Base-by-base conservation (phyloP, 92 coral and sea anemone species). In the Diadumene lineata region DNA sequence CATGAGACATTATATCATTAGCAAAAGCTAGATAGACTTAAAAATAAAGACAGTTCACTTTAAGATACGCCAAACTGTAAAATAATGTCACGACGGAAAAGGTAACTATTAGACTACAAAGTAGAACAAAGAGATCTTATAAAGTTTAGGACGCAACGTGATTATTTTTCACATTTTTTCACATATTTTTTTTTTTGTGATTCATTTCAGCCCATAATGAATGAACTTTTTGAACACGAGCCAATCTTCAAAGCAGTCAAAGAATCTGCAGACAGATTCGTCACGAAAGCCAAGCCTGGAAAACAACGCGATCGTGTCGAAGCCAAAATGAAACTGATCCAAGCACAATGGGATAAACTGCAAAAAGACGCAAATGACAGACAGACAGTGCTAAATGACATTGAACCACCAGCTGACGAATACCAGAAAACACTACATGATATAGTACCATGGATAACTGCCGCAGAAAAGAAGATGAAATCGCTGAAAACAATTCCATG, bases 231-330 rank as follows among this genome's bases (percentile, higher is more conserved):
- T 65, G 86, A 92, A 32, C 97, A 94, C 63, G 97, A 94, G 83
- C 87, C 89, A 30, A 84, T 91, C 34, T 83, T 88, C 77, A 69
- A 63, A 29, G 84, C 93, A 43, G 79, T 92, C 50, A 88, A 81
- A 78, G 71, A 86, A 64, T 85, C 87, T 61, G 94, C 97, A 32
- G 86, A 84, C 50, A 83, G 86, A 50, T 77, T 94, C 64, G 71
- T 94, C 15, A 66, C 80, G 22, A 79, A 86, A 10, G 32, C 90
- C 28, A 87, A 88, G 58, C 84, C 93, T 10, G 89, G 97, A 27
- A 84, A 87, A 71, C 97, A 91, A 67, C 94, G 94, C 29, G 94
- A 91, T 27, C 84, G 88, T 1, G 94, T 94, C 34, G 90, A 86
- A 50, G 91, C 84, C 24, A 85, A 82, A 60, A 79, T 94, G 77